Evolutionary conservation across 2,888 invertebrate species (phyloP), one percentile per base, ranked within the genome.

Genomic region (Lapara coniferarum): DNA sequence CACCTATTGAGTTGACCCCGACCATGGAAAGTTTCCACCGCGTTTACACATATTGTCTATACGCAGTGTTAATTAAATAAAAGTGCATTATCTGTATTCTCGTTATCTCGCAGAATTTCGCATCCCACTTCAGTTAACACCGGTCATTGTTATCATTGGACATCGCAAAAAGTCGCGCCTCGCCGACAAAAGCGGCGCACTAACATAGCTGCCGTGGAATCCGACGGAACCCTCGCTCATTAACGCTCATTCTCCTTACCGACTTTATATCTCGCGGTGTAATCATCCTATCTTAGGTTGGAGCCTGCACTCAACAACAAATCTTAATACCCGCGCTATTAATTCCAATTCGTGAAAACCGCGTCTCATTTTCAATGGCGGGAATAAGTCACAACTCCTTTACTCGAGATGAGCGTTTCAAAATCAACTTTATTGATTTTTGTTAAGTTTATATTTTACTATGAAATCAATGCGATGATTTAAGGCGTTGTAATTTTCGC

Each of bases 181-280:
- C 82, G 91, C 93, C 93, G 93, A 93, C 93, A 93, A 93, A 93
- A 90, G 92, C 88, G 88, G 88, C 88, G 86, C 85, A 87, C 87
- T 85, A 87, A 89, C 92, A 89, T 90, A 81, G 87, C 89, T 86
- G 84, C 77, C 74, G 71, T 75, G 91, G 92, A 92, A 91, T 93
- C 88, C 87, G 84, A 85, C 83, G 85, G 88, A 86, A 87, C 87
- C 86, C 82, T 80, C 82, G 87, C 93, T 93, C 93, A 93, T 93
- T 93, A 93, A 91, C 92, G 92, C 92, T 89, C n/a, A n/a, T n/a
- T 88, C 88, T 84, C 83, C 80, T 78, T 79, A 66, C 16, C 86
- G 81, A 78, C 82, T 80, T 78, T 75, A 69, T 71, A 78, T 74
- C 80, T 71, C 69, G 72, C 70, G 71, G 19, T 37, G 67, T 68